Conservation (phyloP, 1,140 invertebrate species). For the Copidosoma floridanum region DNA sequence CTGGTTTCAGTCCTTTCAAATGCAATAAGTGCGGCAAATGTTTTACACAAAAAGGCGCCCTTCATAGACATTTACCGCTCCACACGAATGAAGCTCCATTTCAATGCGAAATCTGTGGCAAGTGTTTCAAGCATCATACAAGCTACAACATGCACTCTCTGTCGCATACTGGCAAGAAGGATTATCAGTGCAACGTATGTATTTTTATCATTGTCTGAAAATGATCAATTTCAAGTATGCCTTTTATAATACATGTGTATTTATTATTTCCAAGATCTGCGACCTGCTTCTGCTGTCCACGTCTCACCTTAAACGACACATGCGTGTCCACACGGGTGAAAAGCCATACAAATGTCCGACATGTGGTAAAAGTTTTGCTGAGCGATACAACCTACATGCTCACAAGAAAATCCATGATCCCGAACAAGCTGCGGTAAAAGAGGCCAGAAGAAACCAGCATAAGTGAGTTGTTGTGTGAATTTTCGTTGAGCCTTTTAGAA, state of each 20-base stretch:
- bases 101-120: constrained; percentile 68
- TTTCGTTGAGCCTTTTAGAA: not conserved
- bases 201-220: constrained; percentile 55
- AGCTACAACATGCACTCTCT: constrained; percentile 68
- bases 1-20: constrained; percentile 69
- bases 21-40: constrained; percentile 76
- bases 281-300: constrained; percentile 61
- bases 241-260: not conserved
- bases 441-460: constrained; percentile 37
- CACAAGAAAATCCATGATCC: constrained; percentile 55
- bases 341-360: constrained; percentile 64
- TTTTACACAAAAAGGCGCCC: constrained; percentile 68
- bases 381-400: constrained; percentile 60
- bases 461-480: constrained; percentile 36
- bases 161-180: constrained; percentile 64
- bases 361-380: constrained; percentile 68
- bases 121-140: constrained; percentile 69
- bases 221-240: constrained; percentile 48
- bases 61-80: constrained; percentile 66
- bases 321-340: constrained; percentile 68
- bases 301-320: constrained; percentile 67
- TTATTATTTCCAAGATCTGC: constrained; percentile 50
- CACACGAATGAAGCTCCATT: constrained; percentile 68
- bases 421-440: constrained; percentile 31
- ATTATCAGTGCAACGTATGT: constrained; percentile 63